Evolutionary conservation across 2,888 invertebrate species (phyloP).

Genomic region (Dynastes hyllus): DNA sequence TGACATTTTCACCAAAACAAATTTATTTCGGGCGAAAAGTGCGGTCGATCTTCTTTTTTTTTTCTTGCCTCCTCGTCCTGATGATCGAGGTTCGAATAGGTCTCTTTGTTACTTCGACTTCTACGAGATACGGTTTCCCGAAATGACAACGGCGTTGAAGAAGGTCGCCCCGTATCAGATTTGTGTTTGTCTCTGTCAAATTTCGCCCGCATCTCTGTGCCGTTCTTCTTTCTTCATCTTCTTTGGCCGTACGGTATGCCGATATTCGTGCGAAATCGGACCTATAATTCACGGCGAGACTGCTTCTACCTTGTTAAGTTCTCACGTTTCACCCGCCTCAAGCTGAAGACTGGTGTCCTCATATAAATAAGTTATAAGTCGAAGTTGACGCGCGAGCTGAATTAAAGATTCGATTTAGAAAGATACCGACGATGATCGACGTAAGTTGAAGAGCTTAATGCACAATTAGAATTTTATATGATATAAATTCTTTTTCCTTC

Average conservation of each 20-base stretch:
- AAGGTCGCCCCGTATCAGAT: constrained; percentile 36
- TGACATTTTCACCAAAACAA: constrained; percentile 41
- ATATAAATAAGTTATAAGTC: constrained; percentile 26
- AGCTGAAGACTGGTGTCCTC: neutral
- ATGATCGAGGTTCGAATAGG: constrained; percentile 9
- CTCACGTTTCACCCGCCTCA: constrained; percentile 23
- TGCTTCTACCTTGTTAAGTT: constrained; percentile 22
- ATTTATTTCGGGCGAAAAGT: constrained; percentile 24
- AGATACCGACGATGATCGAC: neutral
- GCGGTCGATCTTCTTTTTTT: constrained; percentile 21
- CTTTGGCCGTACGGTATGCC: constrained; percentile 4
- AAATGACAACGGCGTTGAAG: constrained; percentile 37
- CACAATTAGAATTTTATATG: neutral
- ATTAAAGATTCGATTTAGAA: constrained; percentile 20
- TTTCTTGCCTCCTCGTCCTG: neutral
- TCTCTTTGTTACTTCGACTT: constrained; percentile 26
- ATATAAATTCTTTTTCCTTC: neutral
- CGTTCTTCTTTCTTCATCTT: neutral
- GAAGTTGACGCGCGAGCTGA: constrained; percentile 2
- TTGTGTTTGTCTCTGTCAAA: constrained; percentile 44
- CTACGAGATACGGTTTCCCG: constrained; percentile 32
- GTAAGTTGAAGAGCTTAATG: neutral
- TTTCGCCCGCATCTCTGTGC: constrained; percentile 1
- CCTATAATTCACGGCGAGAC: constrained; percentile 22
- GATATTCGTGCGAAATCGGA: constrained; percentile 37